A percentile compares a stretch with the other conserved stretches of the same genome.
These are phyloP conservation scores for Apamea sordens DNA, from an alignment of 2,888 invertebrate genomes.

Conservation along the genomic window DNA sequence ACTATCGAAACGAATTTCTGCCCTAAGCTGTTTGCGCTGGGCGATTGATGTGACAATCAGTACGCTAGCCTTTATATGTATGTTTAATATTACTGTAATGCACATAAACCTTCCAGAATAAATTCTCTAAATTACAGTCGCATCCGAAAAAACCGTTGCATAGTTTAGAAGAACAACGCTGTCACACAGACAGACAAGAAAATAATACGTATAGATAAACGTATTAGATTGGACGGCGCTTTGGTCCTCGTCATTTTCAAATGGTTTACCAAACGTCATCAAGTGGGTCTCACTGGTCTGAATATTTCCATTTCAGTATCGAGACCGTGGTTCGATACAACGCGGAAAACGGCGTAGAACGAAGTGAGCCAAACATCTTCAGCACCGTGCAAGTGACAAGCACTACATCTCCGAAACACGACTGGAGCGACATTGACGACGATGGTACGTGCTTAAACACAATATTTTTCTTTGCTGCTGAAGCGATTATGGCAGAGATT, in stretches of 20 bases:
- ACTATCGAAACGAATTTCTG: not conserved
- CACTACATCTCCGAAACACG: slow-evolving; percentile 51
- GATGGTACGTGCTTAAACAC: slow-evolving; percentile 47
- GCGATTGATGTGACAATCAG: no score
- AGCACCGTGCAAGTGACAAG: not conserved
- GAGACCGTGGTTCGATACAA: not conserved
- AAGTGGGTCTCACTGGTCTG: not conserved
- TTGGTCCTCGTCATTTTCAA: not conserved
- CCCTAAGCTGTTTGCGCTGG: no score
- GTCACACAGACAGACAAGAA: not conserved
- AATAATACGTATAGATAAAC: not conserved
- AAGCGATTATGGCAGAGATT: slow-evolving; percentile 3
- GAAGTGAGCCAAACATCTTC: slow-evolving; percentile 13
- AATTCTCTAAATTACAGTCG: not conserved
- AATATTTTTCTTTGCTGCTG: not conserved
- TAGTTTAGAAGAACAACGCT: not conserved
- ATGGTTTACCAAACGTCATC: not conserved
- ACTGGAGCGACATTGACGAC: slow-evolving; percentile 54
- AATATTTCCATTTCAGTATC: slow-evolving; percentile 33
- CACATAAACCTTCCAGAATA: not conserved
- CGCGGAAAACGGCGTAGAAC: not conserved
- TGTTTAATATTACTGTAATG: not conserved
- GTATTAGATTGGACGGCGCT: not conserved
- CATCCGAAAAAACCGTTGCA: not conserved
- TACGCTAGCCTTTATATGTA: no score